Evolutionary conservation across 1,140 invertebrate species (phyloP), one percentile per base, ranked within the genome.

Genomic region (Cydia pomonella): DNA sequence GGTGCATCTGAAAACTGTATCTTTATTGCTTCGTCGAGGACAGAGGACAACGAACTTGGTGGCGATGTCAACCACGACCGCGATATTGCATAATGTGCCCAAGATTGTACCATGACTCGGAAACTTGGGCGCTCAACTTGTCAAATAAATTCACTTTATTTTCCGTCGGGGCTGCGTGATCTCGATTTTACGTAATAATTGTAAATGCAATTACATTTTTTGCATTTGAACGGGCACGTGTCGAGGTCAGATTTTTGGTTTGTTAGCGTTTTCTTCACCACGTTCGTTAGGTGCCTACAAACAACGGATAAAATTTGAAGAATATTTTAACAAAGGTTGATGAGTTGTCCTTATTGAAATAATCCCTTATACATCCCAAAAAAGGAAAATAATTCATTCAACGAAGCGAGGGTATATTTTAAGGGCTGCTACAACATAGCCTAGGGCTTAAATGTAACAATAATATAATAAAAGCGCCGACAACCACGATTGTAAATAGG

Each of bases 61-160:
- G 29, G 23, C 64, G 29, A 69, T 27, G 29, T 12, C 27, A 69
- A 69, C 64, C 25, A 29, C 63, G 25, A 66, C 25, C n/a, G 33
- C 64, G 64, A 29, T 66, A 66, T 69, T 69, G 27, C 64, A 69
- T 69, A 69, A 69, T 69, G n/a, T 18, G 64, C 16, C 64, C 29
- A 69, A 69, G 64, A 69, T 38, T 27, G 63, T 29, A 23, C 16
- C 64, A 38, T 69, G 64, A 69, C 29, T 59, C 53, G 29, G 64
- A 69, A 69, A 69, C 64, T 69, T 69, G 27, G 64, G 64, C 27
- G 64, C 29, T 69, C 27, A 33, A 69, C n/a, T 10, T 33, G 64
- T 69, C 64, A 69, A 33, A 69, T 69, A 69, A 69, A 69, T 69
- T 69, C 16, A 23, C 25, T 69, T 69, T 66, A 66, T 69, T 69